phyloP scores from a whole-genome alignment of 2,113 vertebrate species.

The Haemorhous mexicanus region DNA sequence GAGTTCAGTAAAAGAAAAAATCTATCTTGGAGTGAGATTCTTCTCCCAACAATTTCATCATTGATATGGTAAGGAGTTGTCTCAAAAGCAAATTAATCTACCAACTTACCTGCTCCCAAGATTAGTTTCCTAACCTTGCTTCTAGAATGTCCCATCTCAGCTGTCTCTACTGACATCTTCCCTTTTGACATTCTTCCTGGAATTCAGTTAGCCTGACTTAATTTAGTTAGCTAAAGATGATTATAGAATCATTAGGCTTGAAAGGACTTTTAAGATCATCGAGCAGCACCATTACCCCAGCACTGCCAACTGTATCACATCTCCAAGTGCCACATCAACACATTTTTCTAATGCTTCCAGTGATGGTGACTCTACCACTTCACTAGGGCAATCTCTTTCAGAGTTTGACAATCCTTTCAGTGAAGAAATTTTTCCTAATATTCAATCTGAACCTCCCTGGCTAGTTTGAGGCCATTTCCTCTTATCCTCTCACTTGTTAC shows the following conservation, averaged over 20 bases:
- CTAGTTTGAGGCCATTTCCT: not conserved
- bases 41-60: not conserved
- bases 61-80: not conserved
- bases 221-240: not conserved
- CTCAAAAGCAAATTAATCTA: not conserved
- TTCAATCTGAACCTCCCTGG: not conserved
- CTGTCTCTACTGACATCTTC: not conserved
- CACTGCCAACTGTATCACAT: not conserved
- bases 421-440: not conserved
- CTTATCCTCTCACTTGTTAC: not conserved
- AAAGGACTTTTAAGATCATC: not conserved
- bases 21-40: not conserved
- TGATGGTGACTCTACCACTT: not conserved
- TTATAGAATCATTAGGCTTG: not conserved
- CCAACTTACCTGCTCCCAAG: not conserved
- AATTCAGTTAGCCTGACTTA: not conserved
- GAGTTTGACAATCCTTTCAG: not conserved
- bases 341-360: not conserved
- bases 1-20: not conserved
- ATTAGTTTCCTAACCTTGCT: not conserved
- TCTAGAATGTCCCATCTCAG: not conserved
- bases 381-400: not conserved
- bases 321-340: not conserved
- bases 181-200: not conserved
- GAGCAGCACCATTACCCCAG: not conserved